A percentile compares a stretch with the other conserved stretches of the same genome.
Evolutionary conservation across 2,888 invertebrate species (phyloP).

Genomic region (Tinea pellionella): DNA sequence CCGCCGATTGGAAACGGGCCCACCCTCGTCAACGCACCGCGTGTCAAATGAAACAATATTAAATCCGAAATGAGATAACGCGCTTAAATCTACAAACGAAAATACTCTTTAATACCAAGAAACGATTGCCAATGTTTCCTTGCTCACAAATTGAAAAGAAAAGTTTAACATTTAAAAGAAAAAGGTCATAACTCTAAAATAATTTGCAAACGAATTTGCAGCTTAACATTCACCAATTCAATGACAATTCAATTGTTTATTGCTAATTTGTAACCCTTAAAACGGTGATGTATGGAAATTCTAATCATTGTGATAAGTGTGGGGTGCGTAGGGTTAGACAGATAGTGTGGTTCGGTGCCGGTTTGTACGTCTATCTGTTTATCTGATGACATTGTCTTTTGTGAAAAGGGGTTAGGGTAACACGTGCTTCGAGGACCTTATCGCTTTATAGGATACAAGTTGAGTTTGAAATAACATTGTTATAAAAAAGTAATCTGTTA

Average conservation of each 20-base stretch:
- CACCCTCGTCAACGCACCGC: constrained; percentile 36
- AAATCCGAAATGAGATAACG: constrained; percentile 14
- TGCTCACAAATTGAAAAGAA: not conserved
- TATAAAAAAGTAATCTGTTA: not conserved
- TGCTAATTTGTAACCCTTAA: constrained; percentile 26
- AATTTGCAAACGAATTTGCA: not conserved
- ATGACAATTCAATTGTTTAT: constrained; percentile 3
- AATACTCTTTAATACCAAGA: constrained; percentile 20
- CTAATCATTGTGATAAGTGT: constrained; percentile 40
- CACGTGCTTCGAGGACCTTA: constrained; percentile 30
- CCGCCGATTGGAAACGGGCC: constrained; percentile 36
- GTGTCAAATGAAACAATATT: constrained; percentile 34
- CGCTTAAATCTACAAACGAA: constrained; percentile 17
- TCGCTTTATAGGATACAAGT: constrained; percentile 20
- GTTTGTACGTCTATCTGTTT: constrained; percentile 19
- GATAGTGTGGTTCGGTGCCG: constrained; percentile 25
- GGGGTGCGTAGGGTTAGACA: constrained; percentile 24
- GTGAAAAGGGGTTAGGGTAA: constrained; percentile 21
- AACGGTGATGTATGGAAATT: constrained; percentile 34
- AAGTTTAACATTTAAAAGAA: not conserved
- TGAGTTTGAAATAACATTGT: not conserved
- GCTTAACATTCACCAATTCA: not conserved
- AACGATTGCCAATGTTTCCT: not conserved
- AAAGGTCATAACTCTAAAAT: not conserved
- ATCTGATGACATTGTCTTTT: constrained; percentile 29